Evolutionary conservation across 2,113 vertebrate genomes (phyloP), one percentile per base, ranked within the genome.

Genomic region (Pyrgilauda ruficollis): DNA sequence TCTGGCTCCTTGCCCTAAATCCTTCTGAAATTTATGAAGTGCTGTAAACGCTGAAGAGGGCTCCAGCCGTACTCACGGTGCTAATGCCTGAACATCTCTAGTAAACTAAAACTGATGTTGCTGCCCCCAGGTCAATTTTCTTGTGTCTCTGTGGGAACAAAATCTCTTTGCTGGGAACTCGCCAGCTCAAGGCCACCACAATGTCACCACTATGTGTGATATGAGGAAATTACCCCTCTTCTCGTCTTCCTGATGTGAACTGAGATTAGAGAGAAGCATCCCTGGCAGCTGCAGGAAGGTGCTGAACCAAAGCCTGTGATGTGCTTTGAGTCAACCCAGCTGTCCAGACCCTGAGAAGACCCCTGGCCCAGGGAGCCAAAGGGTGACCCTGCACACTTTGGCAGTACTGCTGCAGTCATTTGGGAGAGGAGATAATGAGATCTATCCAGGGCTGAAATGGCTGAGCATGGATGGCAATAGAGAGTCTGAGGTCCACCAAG

Each of bases 21-120:
- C 74, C 83, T 82, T 68, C 72, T 76, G 89, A 95, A 96, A 96
- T 95, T 95, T 97, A 96, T 95, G 89, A 95, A 97, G 95, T 96
- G 94, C 78, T 94, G 92, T 91, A 90, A 93, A 96, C 0, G 2
- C 44, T 69, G 33, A 70, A 87, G 94, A 93, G 44, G 43, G 24
- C 69, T 96, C 64, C 80, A 96, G 92, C 76, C 49, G 28, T 94
- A 84, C 53, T 75, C 33, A 46, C 0, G 2, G 73, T 84, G 82
- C 46, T 91, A 91, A 87, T 93, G 81, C 77, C 74, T 80, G 68
- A 81, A 84, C 73, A 62, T 90, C 83, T 88, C 83, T 75, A 77
- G 56, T 52, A 80, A 90, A 86, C 56, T 74, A 52, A 90, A 73
- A 58, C 24, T 58, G 15, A n/a, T 35, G 47, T 21, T 69, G 35